Evolutionary conservation across 2,888 invertebrate species (phyloP), one percentile per base, ranked within the genome.

Genomic region (Hedychridium roseum): DNA sequence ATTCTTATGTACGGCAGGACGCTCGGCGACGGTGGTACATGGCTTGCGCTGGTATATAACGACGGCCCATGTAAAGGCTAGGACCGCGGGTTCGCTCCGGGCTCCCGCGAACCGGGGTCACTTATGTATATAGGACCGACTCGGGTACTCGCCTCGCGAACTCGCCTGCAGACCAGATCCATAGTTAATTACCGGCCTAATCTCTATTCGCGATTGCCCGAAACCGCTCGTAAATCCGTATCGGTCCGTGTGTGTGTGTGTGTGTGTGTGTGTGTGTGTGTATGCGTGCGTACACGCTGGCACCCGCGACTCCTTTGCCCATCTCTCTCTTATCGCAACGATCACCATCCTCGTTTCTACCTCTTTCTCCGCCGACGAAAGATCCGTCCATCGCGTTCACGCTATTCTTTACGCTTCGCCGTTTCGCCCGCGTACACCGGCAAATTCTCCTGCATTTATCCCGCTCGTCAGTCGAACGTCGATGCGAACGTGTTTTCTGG

Each of bases 131-230:
- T 57, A 60, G 56, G 34, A 48, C 54, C 55, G 51, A 45, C 63
- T 54, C 62, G 28, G 43, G 47, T 48, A 57, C 60, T 60, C 42
- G 60, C 56, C 61, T 62, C 62, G 63, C 66, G 70, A 65, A 64
- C 71, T 67, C 69, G 68, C 71, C 60, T 64, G 72, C 70, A 71
- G 70, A 74, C 76, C 72, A 76, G 76, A 76, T 77, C 77, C 76
- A 77, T 77, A 77, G 77, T 76, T 78, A 78, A 78, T 78, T 78
- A 77, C 76, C 76, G 71, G 74, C 73, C 77, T 77, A 77, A 78
- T 78, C 77, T 77, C 77, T 74, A 76, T 75, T 76, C 77, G 76
- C 77, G 77, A 76, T 77, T 78, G 77, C 74, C 78, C 68, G 76
- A 76, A 76, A 75, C 75, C 76, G 73, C 74, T 73, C 77, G 76